phyloP scores from a whole-genome alignment of 2,113 vertebrate species.

The Macquaria ambigua region DNA sequence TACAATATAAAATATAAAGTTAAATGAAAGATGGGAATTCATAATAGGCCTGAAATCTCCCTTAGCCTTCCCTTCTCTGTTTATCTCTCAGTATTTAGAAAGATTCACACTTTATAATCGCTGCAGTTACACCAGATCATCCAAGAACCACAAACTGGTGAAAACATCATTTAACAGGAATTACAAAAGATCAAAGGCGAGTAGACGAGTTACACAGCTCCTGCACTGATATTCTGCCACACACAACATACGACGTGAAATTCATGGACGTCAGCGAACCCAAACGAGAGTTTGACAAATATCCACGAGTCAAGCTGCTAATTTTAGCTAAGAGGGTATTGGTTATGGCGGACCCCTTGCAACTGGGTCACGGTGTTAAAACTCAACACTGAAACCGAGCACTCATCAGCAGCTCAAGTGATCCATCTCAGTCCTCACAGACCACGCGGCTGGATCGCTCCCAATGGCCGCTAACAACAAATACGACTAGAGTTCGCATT shows the following conservation, averaged over 20 bases:
- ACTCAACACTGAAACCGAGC: slow-evolving; percentile 73
- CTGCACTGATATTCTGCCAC: slow-evolving; percentile 17
- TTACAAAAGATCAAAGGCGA: slow-evolving; percentile 44
- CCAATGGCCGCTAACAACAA: slow-evolving; percentile 9
- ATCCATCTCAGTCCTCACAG: slow-evolving; percentile 44
- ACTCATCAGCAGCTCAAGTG: slow-evolving; percentile 64
- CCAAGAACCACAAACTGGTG: slow-evolving; percentile 16
- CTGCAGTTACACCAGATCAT: slow-evolving; percentile 12
- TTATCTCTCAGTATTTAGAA: slow-evolving; percentile 5
- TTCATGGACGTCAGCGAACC: slow-evolving; percentile 43
- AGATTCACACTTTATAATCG: neutral
- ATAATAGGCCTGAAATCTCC: neutral
- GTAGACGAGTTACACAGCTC: neutral
- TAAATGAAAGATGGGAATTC: neutral
- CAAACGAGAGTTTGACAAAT: slow-evolving; percentile 64
- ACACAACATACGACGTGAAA: slow-evolving; percentile 23
- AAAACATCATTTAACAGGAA: slow-evolving; percentile 46
- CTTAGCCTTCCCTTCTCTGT: neutral
- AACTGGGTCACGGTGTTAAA: slow-evolving; percentile 67
- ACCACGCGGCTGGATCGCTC: slow-evolving; percentile 39
- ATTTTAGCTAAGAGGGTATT: slow-evolving; percentile 68
- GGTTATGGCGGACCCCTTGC: slow-evolving; percentile 57
- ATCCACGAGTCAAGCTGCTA: slow-evolving; percentile 65
- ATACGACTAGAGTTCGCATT: neutral
- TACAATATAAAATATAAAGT: neutral